Conservation (phyloP, 2,888 invertebrate species). For the Zeuzera pyrina region DNA sequence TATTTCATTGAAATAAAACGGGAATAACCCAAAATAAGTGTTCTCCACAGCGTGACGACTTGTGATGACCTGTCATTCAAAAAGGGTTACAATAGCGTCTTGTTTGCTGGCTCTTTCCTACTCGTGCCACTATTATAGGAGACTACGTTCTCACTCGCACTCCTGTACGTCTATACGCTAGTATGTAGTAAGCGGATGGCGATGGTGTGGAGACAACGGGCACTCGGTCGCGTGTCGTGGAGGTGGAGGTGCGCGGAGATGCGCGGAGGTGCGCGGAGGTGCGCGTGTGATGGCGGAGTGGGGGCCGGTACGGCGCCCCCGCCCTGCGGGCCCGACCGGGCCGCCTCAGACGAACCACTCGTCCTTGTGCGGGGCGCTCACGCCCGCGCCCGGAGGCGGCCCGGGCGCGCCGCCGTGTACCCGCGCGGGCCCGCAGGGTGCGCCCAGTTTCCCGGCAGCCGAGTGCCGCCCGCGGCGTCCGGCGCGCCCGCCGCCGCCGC, state of each 20-base stretch:
- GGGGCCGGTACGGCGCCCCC: constrained; percentile 56
- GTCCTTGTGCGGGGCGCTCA: constrained; percentile 90
- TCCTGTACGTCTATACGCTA: no score
- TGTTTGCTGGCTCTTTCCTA: no score
- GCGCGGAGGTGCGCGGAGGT: constrained; percentile 25
- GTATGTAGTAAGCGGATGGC: no score
- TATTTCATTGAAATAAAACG: no score
- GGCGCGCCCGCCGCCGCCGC: constrained; percentile 74
- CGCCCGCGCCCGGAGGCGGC: constrained; percentile 95
- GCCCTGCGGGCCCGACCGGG: constrained; percentile 56
- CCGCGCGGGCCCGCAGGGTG: constrained; percentile 91
- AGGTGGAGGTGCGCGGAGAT: constrained; percentile 42
- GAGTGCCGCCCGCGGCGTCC: constrained; percentile 68
- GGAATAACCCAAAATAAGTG: no score
- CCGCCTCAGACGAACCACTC: constrained; percentile 89
- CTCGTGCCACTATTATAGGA: no score
- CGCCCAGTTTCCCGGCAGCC: constrained; percentile 93
- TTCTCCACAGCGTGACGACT: no score
- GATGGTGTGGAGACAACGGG: neutral
- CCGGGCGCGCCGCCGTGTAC: constrained; percentile 80
- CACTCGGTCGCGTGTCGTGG: constrained; percentile 5
- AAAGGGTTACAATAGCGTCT: no score
- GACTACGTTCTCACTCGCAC: no score
- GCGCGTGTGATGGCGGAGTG: constrained; percentile 20
- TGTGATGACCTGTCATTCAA: no score